phyloP scores from a whole-genome alignment of 92 coral and sea anemone species.

The Muricea muricata region DNA sequence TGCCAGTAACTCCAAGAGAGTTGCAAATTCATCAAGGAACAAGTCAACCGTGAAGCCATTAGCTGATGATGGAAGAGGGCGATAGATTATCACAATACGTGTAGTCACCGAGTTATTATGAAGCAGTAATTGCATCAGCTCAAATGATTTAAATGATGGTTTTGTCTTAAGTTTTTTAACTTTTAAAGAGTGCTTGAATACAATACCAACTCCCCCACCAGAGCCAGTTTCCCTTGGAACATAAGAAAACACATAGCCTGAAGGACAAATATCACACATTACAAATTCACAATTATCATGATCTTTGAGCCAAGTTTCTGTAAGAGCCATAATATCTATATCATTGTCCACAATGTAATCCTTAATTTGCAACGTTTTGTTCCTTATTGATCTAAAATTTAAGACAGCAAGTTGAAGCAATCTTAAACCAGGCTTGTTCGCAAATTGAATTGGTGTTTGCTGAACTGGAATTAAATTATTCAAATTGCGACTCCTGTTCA shows the following conservation, averaged over 20 bases:
- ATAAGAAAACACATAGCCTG: background rate
- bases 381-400: no score
- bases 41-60: constrained; percentile 23
- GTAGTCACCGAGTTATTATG: constrained; percentile 11
- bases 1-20: background rate
- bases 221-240: background rate
- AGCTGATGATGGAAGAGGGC: constrained; percentile 41
- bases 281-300: background rate
- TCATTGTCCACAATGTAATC: background rate
- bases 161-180: background rate
- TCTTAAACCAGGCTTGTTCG: no score
- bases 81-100: constrained; percentile 41
- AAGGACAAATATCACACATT: background rate
- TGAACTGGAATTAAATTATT: no score
- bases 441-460: no score
- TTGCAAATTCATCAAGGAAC: constrained; percentile 42
- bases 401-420: no score
- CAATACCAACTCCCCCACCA: constrained; percentile 6
- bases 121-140: constrained; percentile 36
- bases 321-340: constrained; percentile 1
- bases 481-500: no score
- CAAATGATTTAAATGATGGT: constrained; percentile 35
- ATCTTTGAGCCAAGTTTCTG: constrained; percentile 1
- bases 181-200: background rate
- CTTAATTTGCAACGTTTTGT: no score